Evolutionary conservation across 2,888 invertebrate species (phyloP).

Genomic region (Rotaria macrura): DNA sequence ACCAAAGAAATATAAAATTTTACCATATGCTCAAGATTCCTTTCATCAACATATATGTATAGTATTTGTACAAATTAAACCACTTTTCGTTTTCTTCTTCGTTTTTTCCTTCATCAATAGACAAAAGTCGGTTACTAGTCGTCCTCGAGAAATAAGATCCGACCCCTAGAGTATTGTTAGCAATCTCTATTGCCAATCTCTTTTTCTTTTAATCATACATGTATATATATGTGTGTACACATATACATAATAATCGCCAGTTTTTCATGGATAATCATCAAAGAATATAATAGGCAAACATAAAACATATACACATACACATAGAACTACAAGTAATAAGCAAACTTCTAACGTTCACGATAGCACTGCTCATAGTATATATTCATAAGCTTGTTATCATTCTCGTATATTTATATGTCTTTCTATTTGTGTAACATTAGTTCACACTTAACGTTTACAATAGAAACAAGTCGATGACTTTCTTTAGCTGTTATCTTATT

Average conservation of each 20-base stretch:
- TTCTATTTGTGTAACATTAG: background rate
- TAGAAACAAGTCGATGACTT: background rate
- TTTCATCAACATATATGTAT: background rate
- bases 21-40: background rate
- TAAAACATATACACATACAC: background rate
- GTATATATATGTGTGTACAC: background rate
- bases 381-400: background rate
- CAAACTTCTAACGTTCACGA: background rate
- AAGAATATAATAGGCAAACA: background rate
- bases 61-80: background rate
- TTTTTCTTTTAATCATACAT: background rate
- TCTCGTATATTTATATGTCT: background rate
- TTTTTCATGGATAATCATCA: background rate
- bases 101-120: background rate
- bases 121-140: background rate
- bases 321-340: background rate
- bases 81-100: background rate
- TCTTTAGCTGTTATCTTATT: background rate
- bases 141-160: constrained; percentile 5
- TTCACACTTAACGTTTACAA: background rate
- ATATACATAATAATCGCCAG: background rate
- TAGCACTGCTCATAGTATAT: background rate
- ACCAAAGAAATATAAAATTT: background rate
- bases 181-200: background rate
- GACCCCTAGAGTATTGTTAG: background rate